Evolutionary conservation across 2,113 vertebrate species (phyloP), one percentile per base, ranked within the genome.

Genomic region (Papio anubis): DNA sequence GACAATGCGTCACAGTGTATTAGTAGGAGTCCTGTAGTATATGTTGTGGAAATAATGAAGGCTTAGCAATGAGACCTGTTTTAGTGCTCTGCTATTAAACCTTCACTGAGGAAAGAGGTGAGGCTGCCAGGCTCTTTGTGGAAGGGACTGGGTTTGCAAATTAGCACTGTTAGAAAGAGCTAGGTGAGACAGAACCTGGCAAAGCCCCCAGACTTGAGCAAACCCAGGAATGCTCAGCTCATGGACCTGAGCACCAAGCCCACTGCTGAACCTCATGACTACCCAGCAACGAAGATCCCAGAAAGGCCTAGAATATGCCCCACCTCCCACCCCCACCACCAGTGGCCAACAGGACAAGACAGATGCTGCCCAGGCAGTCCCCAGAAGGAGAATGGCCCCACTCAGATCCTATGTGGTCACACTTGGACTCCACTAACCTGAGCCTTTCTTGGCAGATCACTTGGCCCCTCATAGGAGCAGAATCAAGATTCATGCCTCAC

Each of bases 1-100:
- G 97, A 97, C 91, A 89, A 78, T 78, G 82, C 86, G 93, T 93
- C 96, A n/a, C 0, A 6, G 89, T 84, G 5, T 96, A 90, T 96
- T 97, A 94, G 95, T 94, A 88, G 96, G 88, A 97, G 97, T 90
- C 91, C 94, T 93, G 95, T 93, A 93, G 94, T 89, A 96, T 94
- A 85, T 79, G 68, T 94, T 97, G 91, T 97, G 93, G 82, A 97
- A 97, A 98, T 97, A 97, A 97, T 90, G 90, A 97, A 76, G 50
- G 89, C 94, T 98, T 98, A 97, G 97, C 96, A 96, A 81, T 2
- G 1, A 97, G 93, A 94, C 91, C 88, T 75, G 55, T 80, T 88
- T 86, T 43, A 59, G 94, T 3, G 25, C 93, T 96, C 86, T 94
- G 93, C 96, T 97, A 94, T 97, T 97, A 98, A 97, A 95, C n/a